Evolutionary conservation across 2,888 invertebrate species (phyloP).

Genomic region (Drosophila recens): DNA sequence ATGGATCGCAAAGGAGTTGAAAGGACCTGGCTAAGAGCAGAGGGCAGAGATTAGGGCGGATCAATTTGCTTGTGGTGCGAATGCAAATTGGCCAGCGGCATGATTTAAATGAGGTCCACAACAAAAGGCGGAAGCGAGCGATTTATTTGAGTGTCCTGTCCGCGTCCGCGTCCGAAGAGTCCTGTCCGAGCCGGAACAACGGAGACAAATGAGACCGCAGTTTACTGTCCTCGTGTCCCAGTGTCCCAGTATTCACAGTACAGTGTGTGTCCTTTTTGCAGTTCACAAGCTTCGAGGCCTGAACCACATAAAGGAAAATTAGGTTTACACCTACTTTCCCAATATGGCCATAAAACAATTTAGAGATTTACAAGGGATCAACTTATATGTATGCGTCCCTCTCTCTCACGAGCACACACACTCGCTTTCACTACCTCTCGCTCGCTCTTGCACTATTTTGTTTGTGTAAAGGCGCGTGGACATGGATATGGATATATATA

Average conservation of each 20-base stretch:
- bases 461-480: slow-evolving; percentile 27
- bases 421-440: neutral
- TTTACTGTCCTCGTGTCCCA: neutral
- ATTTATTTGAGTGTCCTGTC: slow-evolving; percentile 33
- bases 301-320: slow-evolving; percentile 71
- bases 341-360: slow-evolving; percentile 79
- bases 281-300: slow-evolving; percentile 34
- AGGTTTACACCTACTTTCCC: slow-evolving; percentile 77
- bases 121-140: slow-evolving; percentile 62
- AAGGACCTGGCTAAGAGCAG: slow-evolving; percentile 22
- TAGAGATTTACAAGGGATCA: slow-evolving; percentile 78
- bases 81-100: slow-evolving; percentile 82
- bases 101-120: slow-evolving; percentile 77
- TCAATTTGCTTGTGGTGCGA: slow-evolving; percentile 83
- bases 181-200: slow-evolving; percentile 61
- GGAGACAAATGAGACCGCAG: slow-evolving; percentile 8
- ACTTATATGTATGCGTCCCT: slow-evolving; percentile 39
- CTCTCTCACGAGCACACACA: neutral
- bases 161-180: slow-evolving; percentile 32
- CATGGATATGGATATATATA: neutral
- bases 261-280: slow-evolving; percentile 57
- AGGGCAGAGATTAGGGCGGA: slow-evolving; percentile 75
- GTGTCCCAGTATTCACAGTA: neutral
- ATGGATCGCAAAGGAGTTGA: slow-evolving; percentile 12
- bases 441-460: neutral